Base-by-base conservation (phyloP, 2,797 vertebrate species). In the Cyclopterus lumpus region DNA sequence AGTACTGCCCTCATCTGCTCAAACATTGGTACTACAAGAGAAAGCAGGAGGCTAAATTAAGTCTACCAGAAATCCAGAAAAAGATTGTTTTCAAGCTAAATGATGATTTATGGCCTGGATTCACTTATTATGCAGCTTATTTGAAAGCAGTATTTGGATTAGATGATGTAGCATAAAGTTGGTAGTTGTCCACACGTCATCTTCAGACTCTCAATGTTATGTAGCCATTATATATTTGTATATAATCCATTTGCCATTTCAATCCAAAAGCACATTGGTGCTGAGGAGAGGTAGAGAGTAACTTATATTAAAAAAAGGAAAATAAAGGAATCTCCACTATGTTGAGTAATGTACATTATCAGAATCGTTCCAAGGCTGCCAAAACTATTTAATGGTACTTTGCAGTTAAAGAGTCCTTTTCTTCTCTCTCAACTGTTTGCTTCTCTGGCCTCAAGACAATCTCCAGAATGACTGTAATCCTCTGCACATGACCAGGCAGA, bases 1-100 rank as follows among this genome's bases (percentile, higher is more conserved):
- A 76, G 44, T 67, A 83, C 42, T 22, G 14, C 91, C 90, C 55
- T 81, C 91, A 53, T 76, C 77, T 90, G 88, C 20, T 80, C 61
- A 77, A 36, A 67, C n/a, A 34, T 15, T 2, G 61, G 70, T 74
- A 87, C 78, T 90, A 70, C 88, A 85, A 34, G 34, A 81, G 22
- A 71, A 40, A 48, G 2, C 20, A 46, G 8, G 6, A 30, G 16
- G n/a, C 3, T 8, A 7, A 53, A 9, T 51, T 6, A 22, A 32
- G 2, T 44, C 2, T 0, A 2, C 8, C 8, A 46, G 36, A 68
- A 38, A 8, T 9, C 2, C 14, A 16, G 0, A 49, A 34, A 42
- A 30, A 8, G 1, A 36, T 9, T 1, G 36, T 66, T 42, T 30
- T 53, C 14, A 59, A 40, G 16, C 12, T 18, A 73, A 73, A 65